phyloP scores from a whole-genome alignment of 2,113 vertebrate species.

The Numida meleagris region DNA sequence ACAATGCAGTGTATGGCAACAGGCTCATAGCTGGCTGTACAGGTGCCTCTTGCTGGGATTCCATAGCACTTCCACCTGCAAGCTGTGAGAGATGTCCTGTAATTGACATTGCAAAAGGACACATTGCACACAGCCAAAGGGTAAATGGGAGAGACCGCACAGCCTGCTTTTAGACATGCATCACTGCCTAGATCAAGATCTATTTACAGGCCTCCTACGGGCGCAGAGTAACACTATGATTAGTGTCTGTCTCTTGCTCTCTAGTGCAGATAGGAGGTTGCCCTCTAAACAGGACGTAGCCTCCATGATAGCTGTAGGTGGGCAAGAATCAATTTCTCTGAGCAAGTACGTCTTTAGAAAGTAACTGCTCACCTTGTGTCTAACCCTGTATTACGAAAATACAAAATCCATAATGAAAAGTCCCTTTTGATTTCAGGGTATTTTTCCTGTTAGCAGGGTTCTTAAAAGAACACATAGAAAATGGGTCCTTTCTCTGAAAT shows the following conservation, averaged over 20 bases:
- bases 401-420: background rate
- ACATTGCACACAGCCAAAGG: background rate
- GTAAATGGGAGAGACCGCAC: background rate
- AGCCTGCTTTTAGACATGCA: background rate
- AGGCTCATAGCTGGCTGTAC: background rate
- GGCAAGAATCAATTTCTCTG: background rate
- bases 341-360: background rate
- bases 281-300: background rate
- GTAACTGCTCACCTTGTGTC: background rate
- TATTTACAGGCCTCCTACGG: background rate
- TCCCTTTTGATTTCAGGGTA: background rate
- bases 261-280: background rate
- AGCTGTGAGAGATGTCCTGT: background rate
- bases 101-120: background rate
- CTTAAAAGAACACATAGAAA: background rate
- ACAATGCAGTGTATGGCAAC: background rate
- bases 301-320: background rate
- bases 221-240: background rate
- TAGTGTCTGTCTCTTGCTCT: accelerated
- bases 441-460: background rate
- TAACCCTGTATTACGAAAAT: background rate
- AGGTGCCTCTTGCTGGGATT: background rate
- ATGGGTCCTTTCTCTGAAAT: background rate
- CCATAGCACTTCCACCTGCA: background rate
- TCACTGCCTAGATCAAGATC: background rate